Base-by-base conservation (phyloP, 1,140 invertebrate species). In the Pseudachorutes palmiensis region DNA sequence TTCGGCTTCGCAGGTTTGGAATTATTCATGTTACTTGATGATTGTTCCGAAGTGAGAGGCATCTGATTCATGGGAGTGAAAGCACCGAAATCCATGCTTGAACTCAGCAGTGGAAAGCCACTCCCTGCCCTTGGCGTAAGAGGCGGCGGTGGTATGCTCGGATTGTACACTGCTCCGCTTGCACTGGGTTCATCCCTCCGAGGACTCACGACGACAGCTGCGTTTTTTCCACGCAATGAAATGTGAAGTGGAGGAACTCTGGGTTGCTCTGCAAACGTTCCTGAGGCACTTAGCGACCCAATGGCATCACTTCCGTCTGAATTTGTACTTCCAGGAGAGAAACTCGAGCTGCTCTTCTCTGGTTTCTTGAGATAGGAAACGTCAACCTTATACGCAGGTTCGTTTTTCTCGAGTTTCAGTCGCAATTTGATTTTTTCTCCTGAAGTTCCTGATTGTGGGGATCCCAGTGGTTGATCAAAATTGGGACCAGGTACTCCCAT, bases 211-310 rank as follows among this genome's bases (percentile, higher is more conserved):
- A 94, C 91, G 33, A 94, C 89, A n/a, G 88, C 88, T 19, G 88
- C 88, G 79, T 92, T 92, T 55, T 88, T 81, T 9, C 91, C 91
- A 69, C 90, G 81, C 58, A 94, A 79, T 61, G 90, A 91, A 74
- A 94, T 94, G 76, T 94, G 91, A 74, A 94, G 80, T 1, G 91
- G 91, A 28, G 92, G 91, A 24, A 94, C 91, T 66, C 90, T 81
- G 1, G 88, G 86, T 74, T 92, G 90, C 66, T 86, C 86, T 1
- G 66, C 2, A 16, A 29, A 24, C 63, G 16, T 55, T 22, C 16
- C 45, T 9, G 3, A 33, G 2, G n/a, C 29, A 41, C 3, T 22
- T 28, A 2, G 5, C 9, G 64, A 48, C 32, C 9, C 60, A 63
- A 65, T 79, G n/a, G 45, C 41, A 22, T 22, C 33, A 33, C 65